Conservation (phyloP, 2,797 vertebrate species). For the Rhinophrynus dorsalis region DNA sequence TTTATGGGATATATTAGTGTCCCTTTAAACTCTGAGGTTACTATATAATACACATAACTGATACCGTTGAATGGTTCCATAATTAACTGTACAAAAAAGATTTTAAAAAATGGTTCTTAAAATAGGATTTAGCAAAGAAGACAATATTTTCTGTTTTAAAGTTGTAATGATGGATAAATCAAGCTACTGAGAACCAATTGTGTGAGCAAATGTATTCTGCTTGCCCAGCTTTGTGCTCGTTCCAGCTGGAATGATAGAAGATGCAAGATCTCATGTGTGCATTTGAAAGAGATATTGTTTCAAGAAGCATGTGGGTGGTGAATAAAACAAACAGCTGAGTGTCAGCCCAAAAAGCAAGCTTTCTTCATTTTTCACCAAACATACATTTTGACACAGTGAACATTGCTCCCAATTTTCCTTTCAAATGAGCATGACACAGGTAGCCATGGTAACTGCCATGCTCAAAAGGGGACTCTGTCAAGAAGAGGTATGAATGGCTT, state of each 20-base stretch:
- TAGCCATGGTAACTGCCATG: constrained; percentile 69
- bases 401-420: constrained; percentile 64
- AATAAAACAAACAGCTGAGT: constrained; percentile 67
- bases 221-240: constrained; percentile 50
- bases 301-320: constrained; percentile 66
- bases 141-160: constrained; percentile 43
- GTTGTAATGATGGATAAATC: constrained; percentile 48
- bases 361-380: constrained; percentile 54
- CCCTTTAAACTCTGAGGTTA: no score
- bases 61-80: no score
- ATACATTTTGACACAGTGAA: constrained; percentile 67
- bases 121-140: constrained; percentile 26
- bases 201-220: constrained; percentile 50
- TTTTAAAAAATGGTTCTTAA: constrained; percentile 6
- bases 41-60: no score
- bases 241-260: constrained; percentile 64
- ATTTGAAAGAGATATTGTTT: constrained; percentile 72
- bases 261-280: constrained; percentile 68
- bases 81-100: no score
- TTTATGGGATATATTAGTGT: no score
- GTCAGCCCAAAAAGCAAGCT: constrained; percentile 65
- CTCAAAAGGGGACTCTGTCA: constrained; percentile 68
- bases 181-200: constrained; percentile 31
- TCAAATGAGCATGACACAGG: constrained; percentile 61
- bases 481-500: constrained; percentile 62